Base-by-base conservation (phyloP, 2,797 vertebrate genomes). In the Rhinatrema bivittatum region DNA sequence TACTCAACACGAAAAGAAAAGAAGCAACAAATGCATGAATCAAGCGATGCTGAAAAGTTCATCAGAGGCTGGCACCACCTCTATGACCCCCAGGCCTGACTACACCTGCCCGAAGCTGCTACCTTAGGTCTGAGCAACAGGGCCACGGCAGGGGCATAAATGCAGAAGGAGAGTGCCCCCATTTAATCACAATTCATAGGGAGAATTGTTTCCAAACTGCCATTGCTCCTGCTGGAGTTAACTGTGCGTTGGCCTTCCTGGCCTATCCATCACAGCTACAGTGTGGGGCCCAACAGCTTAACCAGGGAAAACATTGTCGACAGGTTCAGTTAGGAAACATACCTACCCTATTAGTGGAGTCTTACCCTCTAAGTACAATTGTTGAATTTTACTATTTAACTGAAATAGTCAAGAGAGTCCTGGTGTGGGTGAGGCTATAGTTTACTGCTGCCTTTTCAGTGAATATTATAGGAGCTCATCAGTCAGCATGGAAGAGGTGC, bases 181-280 rank as follows among this genome's bases (percentile, higher is more conserved):
- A 0, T 4, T 20, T 27, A 47, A 55, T 39, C 1, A 22, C 10
- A 29, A 12, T 13, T 20, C 9, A 22, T 16, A 20, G 19, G 4
- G 11, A 26, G 20, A 50, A 30, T 18, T 13, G 16, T 19, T 25
- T 29, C 30, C 9, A 31, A 37, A 33, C 9, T 22, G 8, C 27
- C 45, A 20, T 0, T 1, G 36, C 50, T 25, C 22, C 0, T 1
- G 9, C 9, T 12, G 32, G 8, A 38, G 20, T 16, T 0, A 1
- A 18, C 17, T 22, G 29, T 7, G 16, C 10, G n/a, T n/a, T n/a
- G n/a, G n/a, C n/a, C n/a, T n/a, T n/a, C n/a, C 9, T 29, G n/a
- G 16, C 16, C 21, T 5, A 21, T 7, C 18, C 18, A n/a, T 9
- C 7, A 31, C 27, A 29, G 7, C 23, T 27, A 26, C 16, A 8